Evolutionary conservation across 2,797 vertebrate species (phyloP).

Genomic region (Darevskia nairensis): DNA sequence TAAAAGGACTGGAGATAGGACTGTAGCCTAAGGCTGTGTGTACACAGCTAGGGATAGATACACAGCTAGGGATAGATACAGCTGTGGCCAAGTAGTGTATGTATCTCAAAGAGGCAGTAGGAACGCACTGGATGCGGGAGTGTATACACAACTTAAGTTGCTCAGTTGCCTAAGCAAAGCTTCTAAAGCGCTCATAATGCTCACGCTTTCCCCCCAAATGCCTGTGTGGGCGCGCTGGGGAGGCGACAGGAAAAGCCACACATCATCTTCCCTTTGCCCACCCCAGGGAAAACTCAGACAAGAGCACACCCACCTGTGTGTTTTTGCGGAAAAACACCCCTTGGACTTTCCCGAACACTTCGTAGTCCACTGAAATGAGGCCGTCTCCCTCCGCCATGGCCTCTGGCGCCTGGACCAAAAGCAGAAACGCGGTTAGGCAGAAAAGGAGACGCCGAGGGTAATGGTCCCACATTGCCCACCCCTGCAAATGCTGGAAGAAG

Average conservation of each 20-base stretch:
- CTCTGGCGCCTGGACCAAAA: slow-evolving; percentile 16
- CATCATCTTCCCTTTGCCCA: background rate
- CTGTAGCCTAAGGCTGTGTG: background rate
- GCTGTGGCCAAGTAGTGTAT: too few relatives aligned
- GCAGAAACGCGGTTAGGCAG: slow-evolving; percentile 9
- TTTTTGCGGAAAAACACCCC: slow-evolving; percentile 97
- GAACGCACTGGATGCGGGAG: too few relatives aligned
- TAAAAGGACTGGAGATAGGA: background rate
- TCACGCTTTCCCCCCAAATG: background rate
- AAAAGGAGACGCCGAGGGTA: fast-evolving
- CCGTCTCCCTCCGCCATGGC: slow-evolving; percentile 83
- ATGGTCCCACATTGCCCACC: background rate
- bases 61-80: too few relatives aligned
- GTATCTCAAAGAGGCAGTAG: too few relatives aligned
- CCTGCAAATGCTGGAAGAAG: too few relatives aligned
- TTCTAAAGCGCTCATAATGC: background rate
- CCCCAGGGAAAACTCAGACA: background rate
- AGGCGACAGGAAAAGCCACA: too few relatives aligned
- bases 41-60: too few relatives aligned
- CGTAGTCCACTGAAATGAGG: slow-evolving; percentile 90
- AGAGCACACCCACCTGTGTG: slow-evolving; percentile 85
- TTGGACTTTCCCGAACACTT: slow-evolving; percentile 92
- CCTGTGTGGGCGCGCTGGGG: background rate
- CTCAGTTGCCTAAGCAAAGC: background rate
- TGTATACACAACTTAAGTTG: too few relatives aligned